These are phyloP conservation scores for Brachionus rubens DNA, from an alignment of 1,140 invertebrate species.

Conservation along the genomic window DNA sequence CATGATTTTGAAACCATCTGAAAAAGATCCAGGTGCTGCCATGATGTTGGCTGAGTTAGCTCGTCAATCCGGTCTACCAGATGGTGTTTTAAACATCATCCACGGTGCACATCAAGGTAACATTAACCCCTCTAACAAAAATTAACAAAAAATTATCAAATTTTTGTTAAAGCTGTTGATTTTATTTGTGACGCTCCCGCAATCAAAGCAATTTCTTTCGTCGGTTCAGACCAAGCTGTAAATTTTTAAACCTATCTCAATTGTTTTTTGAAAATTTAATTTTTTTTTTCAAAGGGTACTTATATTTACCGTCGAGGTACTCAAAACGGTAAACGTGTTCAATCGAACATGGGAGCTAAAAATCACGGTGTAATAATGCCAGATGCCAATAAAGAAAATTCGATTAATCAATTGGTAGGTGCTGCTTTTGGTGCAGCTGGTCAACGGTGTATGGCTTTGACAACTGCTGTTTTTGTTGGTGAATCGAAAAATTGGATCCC, in stretches of 20 bases:
- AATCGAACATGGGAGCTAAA: conserved; percentile 98
- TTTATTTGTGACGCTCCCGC: no score
- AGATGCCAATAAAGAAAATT: conserved; percentile 95
- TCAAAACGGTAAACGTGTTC: conserved; percentile 86
- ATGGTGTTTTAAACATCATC: conserved; percentile 90
- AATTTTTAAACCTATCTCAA: conserved; percentile 97
- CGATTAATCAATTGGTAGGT: conserved; percentile 76
- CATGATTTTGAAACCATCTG: conserved; percentile 78
- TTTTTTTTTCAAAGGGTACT: conserved; percentile 83
- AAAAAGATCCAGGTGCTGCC: conserved; percentile 90
- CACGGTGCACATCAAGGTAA: conserved; percentile 74
- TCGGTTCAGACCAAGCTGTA: conserved; percentile 79
- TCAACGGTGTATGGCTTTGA: conserved; percentile 96
- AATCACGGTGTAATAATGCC: conserved; percentile 95
- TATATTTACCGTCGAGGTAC: conserved; percentile 90
- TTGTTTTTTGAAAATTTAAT: conserved; percentile 98
- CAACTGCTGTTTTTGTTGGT: conserved; percentile 93
- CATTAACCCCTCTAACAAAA: conserved; percentile 61
- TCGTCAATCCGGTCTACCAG: conserved; percentile 83
- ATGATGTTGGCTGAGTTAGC: conserved; percentile 88
- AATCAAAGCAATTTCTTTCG: no score
- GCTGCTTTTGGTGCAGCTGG: conserved; percentile 86
- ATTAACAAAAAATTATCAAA: background rate
- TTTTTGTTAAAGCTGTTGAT: no score
- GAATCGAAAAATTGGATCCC: conserved; percentile 89